Evolutionary conservation across 1,140 invertebrate genomes (phyloP).

Genomic region (Nasonia vitripennis): DNA sequence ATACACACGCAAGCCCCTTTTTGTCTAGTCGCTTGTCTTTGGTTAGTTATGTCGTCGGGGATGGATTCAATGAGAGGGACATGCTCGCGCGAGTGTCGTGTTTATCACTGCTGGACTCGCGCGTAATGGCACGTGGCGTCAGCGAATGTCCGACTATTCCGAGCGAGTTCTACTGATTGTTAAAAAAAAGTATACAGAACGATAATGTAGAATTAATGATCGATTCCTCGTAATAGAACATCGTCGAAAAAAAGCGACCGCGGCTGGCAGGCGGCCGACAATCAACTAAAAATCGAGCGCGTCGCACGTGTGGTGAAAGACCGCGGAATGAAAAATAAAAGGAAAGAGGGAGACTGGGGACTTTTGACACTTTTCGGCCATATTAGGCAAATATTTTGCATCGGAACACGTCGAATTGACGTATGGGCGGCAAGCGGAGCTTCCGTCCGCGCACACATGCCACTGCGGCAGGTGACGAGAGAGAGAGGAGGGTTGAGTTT

Average conservation of each 20-base stretch:
- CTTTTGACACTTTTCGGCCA: constrained; percentile 36
- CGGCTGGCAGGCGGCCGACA: not conserved
- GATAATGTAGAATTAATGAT: not conserved
- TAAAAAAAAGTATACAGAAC: not conserved
- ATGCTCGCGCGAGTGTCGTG: not conserved
- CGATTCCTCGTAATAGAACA: not conserved
- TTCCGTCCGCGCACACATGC: constrained; percentile 32
- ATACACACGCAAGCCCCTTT: constrained; percentile 50
- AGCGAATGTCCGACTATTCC: no score
- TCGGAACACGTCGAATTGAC: constrained; percentile 36
- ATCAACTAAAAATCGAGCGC: constrained; percentile 53
- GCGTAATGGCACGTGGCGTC: no score
- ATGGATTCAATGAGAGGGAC: not conserved
- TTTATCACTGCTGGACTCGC: not conserved
- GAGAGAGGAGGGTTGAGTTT: constrained; percentile 60
- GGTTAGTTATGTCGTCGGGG: not conserved
- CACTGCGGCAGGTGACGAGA: not conserved
- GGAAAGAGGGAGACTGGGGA: not conserved
- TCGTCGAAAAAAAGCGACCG: constrained; percentile 12
- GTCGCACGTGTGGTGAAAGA: constrained; percentile 42
- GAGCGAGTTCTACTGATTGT: not conserved
- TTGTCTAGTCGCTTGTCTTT: constrained; percentile 56
- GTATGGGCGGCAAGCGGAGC: constrained; percentile 40
- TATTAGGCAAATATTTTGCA: constrained; percentile 49
- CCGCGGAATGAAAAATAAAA: constrained; percentile 7